Percentiles rank a stretch among this genome's conserved stretches.
Evolutionary conservation across 2,888 invertebrate genomes (phyloP).

Genomic region (Polyploca ridens): DNA sequence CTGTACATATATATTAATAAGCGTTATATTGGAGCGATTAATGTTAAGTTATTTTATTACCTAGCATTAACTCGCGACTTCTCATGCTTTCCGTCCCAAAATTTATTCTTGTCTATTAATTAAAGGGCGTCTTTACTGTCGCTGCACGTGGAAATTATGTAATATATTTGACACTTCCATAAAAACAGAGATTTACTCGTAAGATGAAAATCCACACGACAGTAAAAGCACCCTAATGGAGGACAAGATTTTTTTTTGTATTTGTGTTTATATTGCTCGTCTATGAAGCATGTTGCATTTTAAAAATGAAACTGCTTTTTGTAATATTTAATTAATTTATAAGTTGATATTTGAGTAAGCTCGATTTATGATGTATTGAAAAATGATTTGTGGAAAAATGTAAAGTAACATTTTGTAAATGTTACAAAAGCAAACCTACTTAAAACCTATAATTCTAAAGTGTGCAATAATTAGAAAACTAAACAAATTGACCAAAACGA

Average conservation of each 20-base stretch:
- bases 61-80: background rate
- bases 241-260: background rate
- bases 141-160: no score
- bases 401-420: background rate
- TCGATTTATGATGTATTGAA: background rate
- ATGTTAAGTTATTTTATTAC: background rate
- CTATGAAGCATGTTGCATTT: background rate
- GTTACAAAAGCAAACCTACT: no score
- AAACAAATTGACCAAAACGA: constrained; percentile 2
- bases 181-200: no score
- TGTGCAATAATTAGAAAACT: background rate
- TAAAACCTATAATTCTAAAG: background rate
- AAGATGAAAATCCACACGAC: no score
- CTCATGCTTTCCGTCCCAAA: background rate
- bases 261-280: background rate
- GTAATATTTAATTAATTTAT: background rate
- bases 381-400: background rate
- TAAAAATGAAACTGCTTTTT: background rate
- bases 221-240: background rate
- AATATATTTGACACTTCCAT: no score
- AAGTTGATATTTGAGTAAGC: background rate
- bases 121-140: background rate
- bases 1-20: background rate
- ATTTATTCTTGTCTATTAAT: background rate
- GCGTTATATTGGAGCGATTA: background rate